Evolutionary conservation across 2,888 invertebrate genomes (phyloP).

Genomic region (Listrodromus nycthemerus): DNA sequence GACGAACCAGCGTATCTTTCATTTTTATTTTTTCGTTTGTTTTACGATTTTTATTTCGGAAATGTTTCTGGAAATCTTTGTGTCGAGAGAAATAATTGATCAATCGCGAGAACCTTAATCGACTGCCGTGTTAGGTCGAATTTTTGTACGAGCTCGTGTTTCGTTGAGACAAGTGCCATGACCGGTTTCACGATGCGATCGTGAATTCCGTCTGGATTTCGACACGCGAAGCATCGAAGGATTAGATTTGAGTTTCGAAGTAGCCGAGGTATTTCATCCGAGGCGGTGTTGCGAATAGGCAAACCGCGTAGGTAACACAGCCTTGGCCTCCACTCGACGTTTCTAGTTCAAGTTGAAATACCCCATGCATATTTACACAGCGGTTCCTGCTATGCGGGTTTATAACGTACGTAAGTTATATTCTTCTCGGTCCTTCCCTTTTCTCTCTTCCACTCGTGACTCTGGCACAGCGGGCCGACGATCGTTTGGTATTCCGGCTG

Average conservation of each 20-base stretch:
- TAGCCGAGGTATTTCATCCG: neutral
- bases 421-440: neutral
- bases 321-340: slow-evolving; percentile 23
- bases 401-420: slow-evolving; percentile 25
- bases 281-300: neutral
- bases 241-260: slow-evolving; percentile 3
- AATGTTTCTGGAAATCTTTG: too few species aligned
- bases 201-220: slow-evolving; percentile 1
- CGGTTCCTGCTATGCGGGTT: neutral
- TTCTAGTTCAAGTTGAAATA: slow-evolving; percentile 74
- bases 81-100: neutral
- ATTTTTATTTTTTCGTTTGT: too few species aligned
- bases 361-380: slow-evolving; percentile 61
- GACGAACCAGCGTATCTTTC: too few species aligned
- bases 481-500: slow-evolving; percentile 77
- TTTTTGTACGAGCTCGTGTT: neutral
- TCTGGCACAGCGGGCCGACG: slow-evolving; percentile 25
- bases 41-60: too few species aligned
- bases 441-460: slow-evolving; percentile 57
- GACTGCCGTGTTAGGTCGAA: neutral
- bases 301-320: neutral
- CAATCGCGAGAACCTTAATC: neutral
- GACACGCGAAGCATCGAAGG: neutral
- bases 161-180: neutral
- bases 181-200: neutral